These are phyloP conservation scores for Haliclystus octoradiatus DNA, from an alignment of 30 jellyfish, hydroid and myxozoan species.

Conservation along the genomic window DNA sequence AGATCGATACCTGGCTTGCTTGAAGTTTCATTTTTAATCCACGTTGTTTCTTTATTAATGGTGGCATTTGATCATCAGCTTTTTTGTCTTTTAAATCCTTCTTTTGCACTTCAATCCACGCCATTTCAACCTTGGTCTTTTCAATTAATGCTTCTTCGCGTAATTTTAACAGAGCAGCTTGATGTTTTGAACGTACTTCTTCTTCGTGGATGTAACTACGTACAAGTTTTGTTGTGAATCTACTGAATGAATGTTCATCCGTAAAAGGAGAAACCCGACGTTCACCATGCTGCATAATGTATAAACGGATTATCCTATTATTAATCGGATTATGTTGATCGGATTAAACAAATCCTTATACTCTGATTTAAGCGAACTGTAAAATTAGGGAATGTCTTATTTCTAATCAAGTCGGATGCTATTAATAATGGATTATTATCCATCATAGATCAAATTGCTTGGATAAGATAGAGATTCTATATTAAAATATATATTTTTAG, in stretches of 20 bases:
- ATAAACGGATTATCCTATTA: too few relatives aligned
- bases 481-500: too few relatives aligned
- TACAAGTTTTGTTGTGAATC: slow-evolving; percentile 69
- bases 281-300: too few relatives aligned
- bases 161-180: slow-evolving; percentile 59
- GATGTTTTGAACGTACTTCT: slow-evolving; percentile 80
- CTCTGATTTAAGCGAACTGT: too few relatives aligned
- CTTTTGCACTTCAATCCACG: slow-evolving; percentile 75
- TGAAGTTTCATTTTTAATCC: slow-evolving; percentile 66
- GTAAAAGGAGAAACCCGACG: slow-evolving; percentile 72
- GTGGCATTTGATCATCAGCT: slow-evolving; percentile 91
- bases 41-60: slow-evolving; percentile 72
- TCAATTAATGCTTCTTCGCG: slow-evolving; percentile 84
- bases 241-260: slow-evolving; percentile 71
- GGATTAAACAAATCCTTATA: too few relatives aligned
- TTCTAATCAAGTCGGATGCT: too few relatives aligned
- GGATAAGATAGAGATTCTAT: too few relatives aligned
- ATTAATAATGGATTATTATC: too few relatives aligned
- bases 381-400: too few relatives aligned
- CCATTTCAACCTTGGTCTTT: slow-evolving; percentile 91
- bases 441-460: too few relatives aligned
- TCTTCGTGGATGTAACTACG: slow-evolving; percentile 85
- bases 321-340: too few relatives aligned
- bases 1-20: slow-evolving; percentile 86
- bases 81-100: slow-evolving; percentile 50